Evolutionary conservation across 2,113 vertebrate genomes (phyloP), one percentile per base, ranked within the genome.

Genomic region (Microtus richardsoni): DNA sequence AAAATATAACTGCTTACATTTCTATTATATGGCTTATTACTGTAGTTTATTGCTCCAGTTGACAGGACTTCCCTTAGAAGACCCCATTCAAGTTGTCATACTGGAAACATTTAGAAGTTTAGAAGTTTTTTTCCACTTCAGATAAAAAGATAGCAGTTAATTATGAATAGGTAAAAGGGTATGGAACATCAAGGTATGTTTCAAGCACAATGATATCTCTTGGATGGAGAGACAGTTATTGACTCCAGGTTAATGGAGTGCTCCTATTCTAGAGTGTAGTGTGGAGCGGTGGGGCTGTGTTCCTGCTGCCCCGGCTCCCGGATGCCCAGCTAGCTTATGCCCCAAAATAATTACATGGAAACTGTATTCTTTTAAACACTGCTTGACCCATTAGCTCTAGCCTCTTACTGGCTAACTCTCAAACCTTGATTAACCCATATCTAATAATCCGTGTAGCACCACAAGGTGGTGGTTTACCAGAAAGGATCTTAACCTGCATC

Each of bases 101-200:
- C 19, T 93, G 22, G 22, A 88, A 71, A 89, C 80, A 87, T 21
- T 58, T 58, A 58, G 54, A 58, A 58, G 19, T 21, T 58, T 36
- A 85, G 33, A 54, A 49, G n/a, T 88, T 71, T 94, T 94, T 49
- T 87, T 71, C 68, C 64, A 75, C 44, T 91, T 58, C 33, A 87
- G 78, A 95, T 91, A 89, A 96, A 96, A 74, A 41, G n/a, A 62
- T 33, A 91, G 62, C 54, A 74, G 44, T 68, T 54, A 91, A 36
- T 36, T 71, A n/a, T 44, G 47, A 71, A 44, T 78, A 62, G 22
- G 39, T 75, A 75, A 91, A 90, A 21, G 39, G 33, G 62, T 54
- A 52, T 36, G 91, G 74, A 60, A 66, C 14, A 80, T 88, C 74
- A 84, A 66, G 30, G 28, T 9, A 10, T 91, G 44, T 89, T 96